Evolutionary conservation across 1,140 invertebrate genomes (phyloP), one percentile per base, ranked within the genome.

Genomic region (Drosophila nigromelanica): DNA sequence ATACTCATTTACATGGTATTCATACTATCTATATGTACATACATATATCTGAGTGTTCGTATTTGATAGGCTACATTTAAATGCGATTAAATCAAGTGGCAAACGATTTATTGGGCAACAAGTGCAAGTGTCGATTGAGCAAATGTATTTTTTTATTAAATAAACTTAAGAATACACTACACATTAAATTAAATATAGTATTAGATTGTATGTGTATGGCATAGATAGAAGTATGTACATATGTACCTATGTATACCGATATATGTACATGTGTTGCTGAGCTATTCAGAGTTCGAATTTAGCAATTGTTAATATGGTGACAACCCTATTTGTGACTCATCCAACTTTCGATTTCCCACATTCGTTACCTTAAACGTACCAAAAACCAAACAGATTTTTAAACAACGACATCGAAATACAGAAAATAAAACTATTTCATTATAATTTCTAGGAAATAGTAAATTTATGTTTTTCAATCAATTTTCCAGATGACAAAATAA

Each of bases 61-160:
- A 30, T 27, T 10, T 47, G 48, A 45, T 55, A 18, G n/a, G 48
- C 33, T 14, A 51, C 12, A n/a, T 40, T 5, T 3, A 42, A 51
- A 14, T 15, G 27, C 45, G 45, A 12, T 48, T 48, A 48, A 18
- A 24, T 24, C 21, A 11, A 12, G 47, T 50, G 27, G 27, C 27
- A 27, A 27, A 6, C 27, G 27, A 27, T 27, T 27, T 27, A 6
- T 27, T 27, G 2, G 27, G 27, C 5, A 50, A 27, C 0, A 50
- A 50, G 24, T 50, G 11, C 47, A 30, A 24, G 21, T 30, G 24
- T 14, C 24, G 27, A 33, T 39, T 35, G 24, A 47, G 11, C 11
- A 68, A 60, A 80, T 86, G 81, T 85, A 85, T 85, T 85, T 85
- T 85, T 85, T 86, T 85, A 85, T 78, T 77, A 80, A 59, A 24